A percentile compares a stretch with the other conserved stretches of the same genome.
Evolutionary conservation across 2,113 vertebrate genomes (phyloP).

Genomic region (Dipodomys ordii): DNA sequence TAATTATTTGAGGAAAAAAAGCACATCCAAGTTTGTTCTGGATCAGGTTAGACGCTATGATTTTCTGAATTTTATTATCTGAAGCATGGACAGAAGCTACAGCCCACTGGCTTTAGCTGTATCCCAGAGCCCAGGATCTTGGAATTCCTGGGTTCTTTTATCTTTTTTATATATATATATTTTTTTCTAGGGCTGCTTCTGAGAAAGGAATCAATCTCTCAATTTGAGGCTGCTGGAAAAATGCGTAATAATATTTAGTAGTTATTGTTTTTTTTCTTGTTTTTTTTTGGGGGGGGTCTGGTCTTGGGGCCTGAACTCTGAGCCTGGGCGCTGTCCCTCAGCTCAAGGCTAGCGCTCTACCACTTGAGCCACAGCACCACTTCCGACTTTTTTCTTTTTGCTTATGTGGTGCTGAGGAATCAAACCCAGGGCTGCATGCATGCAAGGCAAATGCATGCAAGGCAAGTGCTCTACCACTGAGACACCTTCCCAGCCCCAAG

Average conservation of each 20-base stretch:
- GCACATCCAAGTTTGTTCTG: neutral
- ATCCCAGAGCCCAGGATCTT: neutral
- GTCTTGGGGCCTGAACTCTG: neutral
- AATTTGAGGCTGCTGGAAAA: neutral
- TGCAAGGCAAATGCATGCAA: too few relatives aligned
- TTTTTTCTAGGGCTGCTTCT: neutral
- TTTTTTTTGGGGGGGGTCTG: neutral
- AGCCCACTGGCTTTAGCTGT: neutral
- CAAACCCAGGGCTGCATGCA: neutral
- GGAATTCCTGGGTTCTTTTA: neutral
- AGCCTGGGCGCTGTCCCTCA: too few relatives aligned
- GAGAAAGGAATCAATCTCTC: neutral
- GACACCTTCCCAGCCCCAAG: too few relatives aligned
- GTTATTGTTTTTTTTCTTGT: neutral
- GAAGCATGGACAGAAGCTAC: neutral
- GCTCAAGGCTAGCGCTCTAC: too few relatives aligned
- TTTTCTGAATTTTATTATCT: neutral
- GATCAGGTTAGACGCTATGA: neutral
- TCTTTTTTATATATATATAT: too few relatives aligned
- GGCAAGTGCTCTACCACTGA: too few relatives aligned
- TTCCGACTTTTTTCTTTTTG: too few relatives aligned
- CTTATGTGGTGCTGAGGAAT: too few relatives aligned
- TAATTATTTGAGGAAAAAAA: neutral
- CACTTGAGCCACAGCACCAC: too few relatives aligned
- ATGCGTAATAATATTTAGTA: neutral